Base-by-base conservation (phyloP, 2,797 vertebrate species). In the Rhadinocentrus ornatus region DNA sequence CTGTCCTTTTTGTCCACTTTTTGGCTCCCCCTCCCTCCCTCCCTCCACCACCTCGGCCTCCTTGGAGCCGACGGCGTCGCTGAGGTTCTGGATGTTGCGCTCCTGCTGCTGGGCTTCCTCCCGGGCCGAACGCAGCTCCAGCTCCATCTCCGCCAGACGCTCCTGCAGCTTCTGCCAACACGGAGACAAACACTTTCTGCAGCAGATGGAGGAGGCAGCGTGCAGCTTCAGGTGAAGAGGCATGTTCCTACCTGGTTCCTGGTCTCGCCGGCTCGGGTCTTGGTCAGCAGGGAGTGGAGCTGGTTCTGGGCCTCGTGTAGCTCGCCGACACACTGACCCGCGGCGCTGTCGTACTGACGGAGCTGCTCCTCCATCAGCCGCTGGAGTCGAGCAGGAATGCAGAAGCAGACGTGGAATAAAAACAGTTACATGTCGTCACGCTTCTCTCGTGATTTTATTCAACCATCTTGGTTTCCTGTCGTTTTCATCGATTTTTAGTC, bases 61-160 rank as follows among this genome's bases (percentile, higher is more conserved):
- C 83, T 95, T 97, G 90, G 93, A 94, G 81, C 88, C 92, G 24
- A 95, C 78, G 0, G 89, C 88, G 48, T 96, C 96, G 0, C 75
- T 95, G 82, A 98, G 90, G 81, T 87, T 95, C 85, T 96, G 95
- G 86, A 97, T 88, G 50, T 87, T 93, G 73, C 81, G 73, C 76
- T 97, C 95, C 85, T 96, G 96, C 48, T 84, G 93, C 83, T 94
- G 94, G 0, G 95, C 93, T n/a, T 93, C 91, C 68, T 97, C 95
- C 71, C 86, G 93, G 44, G 88, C 88, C 11, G 92, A 90, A 18
- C 91, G 93, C 34, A 98, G 85, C 71, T 97, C 94, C 67, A 87
- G 77, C 89, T 94, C 95, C 95, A 97, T 90, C 66, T 95, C 94
- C 29, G 81, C 79, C 44, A 97, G 89, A 80, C 90, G 96, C 77